Conservation (phyloP, 1,140 invertebrate genomes). For the Hylyphantes graminicola region DNA sequence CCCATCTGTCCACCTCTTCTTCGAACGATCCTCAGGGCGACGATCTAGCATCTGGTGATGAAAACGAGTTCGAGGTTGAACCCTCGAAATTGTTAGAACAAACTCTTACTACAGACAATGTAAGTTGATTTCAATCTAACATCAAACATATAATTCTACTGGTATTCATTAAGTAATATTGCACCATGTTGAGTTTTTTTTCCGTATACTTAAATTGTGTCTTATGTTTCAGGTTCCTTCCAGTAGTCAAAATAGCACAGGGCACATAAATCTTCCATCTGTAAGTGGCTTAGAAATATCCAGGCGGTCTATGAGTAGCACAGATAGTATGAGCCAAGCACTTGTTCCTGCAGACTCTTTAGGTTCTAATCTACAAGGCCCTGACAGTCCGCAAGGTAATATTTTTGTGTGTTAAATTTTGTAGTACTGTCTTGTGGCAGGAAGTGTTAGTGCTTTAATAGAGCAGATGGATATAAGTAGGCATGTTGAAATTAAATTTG, state of each 20-base stretch:
- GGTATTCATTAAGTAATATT: background rate
- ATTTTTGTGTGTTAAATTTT: background rate
- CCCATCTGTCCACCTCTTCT: constrained; percentile 37
- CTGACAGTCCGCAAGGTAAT: constrained; percentile 58
- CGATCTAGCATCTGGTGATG: constrained; percentile 30
- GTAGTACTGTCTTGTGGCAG: constrained; percentile 39
- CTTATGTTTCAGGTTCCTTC: constrained; percentile 54
- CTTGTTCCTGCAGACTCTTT: constrained; percentile 58
- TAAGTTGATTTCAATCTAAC: constrained; percentile 34
- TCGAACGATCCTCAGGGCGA: constrained; percentile 46
- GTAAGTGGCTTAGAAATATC: constrained; percentile 60
- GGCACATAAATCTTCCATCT: constrained; percentile 54
- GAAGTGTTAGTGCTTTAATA: constrained; percentile 57
- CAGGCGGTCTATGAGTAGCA: constrained; percentile 57
- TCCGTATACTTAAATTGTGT: background rate
- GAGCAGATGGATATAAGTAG: constrained; percentile 49
- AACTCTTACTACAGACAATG: constrained; percentile 57
- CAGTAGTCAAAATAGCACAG: constrained; percentile 58
- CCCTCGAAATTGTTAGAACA: constrained; percentile 57
- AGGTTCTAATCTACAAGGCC: constrained; percentile 57
- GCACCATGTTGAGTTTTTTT: background rate
- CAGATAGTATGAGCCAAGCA: constrained; percentile 57
- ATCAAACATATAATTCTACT: background rate
- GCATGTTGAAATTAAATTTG: constrained; percentile 6
- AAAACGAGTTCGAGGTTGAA: constrained; percentile 48